Evolutionary conservation across 2,888 invertebrate genomes (phyloP).

Genomic region (Caenorhabditis panamensis): DNA sequence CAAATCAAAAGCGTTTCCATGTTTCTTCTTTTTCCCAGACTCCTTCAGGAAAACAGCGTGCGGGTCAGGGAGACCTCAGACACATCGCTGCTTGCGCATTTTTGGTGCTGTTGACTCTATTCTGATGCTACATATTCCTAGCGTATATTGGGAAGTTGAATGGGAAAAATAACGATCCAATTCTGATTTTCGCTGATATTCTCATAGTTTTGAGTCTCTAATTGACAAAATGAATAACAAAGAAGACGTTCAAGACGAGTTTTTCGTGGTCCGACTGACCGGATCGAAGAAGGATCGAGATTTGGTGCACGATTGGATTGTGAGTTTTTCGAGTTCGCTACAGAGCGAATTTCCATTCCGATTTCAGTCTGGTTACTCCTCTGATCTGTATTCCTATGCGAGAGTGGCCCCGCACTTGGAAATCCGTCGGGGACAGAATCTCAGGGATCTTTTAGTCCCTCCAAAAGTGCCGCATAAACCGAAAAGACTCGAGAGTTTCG

Average conservation of each 20-base stretch:
- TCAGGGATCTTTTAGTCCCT: not conserved
- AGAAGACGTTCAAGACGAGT: conserved; percentile 2
- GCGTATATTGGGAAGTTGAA: too few species aligned
- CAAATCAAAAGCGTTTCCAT: too few species aligned
- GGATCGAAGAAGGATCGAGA: conserved; percentile 1
- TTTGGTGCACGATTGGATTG: conserved; percentile 2
- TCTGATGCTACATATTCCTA: too few species aligned
- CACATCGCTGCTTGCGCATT: not conserved
- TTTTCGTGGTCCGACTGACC: conserved; percentile 6
- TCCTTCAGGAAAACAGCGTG: not conserved
- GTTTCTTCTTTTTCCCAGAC: too few species aligned
- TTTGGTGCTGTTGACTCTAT: not conserved
- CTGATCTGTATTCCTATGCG: too few species aligned
- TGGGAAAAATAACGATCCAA: too few species aligned
- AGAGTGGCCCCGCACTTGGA: too few species aligned
- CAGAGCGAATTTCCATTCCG: too few species aligned
- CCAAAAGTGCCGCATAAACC: not conserved
- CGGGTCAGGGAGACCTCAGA: not conserved
- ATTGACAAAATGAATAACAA: not conserved
- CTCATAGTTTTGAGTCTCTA: not conserved
- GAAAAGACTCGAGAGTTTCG: not conserved
- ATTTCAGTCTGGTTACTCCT: too few species aligned
- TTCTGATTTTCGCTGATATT: too few species aligned
- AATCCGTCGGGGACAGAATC: too few species aligned
- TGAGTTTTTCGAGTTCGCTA: not conserved